phyloP scores from a whole-genome alignment of 2,888 invertebrate genomes.

The Eupithecia insigniata region DNA sequence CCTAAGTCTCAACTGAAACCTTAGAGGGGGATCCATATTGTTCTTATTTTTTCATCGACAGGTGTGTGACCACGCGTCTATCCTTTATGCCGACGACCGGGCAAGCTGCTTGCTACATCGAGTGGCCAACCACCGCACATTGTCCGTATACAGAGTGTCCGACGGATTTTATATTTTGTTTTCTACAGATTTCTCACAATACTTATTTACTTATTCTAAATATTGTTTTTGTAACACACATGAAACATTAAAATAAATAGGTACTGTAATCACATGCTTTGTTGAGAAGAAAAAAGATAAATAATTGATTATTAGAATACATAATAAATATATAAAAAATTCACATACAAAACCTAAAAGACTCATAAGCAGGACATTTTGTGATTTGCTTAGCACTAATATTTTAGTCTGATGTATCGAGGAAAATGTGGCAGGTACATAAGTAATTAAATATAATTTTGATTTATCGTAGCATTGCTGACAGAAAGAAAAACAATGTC shows the following conservation, averaged over 20 bases:
- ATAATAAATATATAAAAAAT: background rate
- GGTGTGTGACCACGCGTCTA: slow-evolving; percentile 68
- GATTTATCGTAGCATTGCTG: background rate
- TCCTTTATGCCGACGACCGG: slow-evolving; percentile 66
- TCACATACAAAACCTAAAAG: background rate
- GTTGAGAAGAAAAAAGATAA: background rate
- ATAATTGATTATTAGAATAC: background rate
- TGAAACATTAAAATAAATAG: too few species aligned
- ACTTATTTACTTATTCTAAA: too few species aligned
- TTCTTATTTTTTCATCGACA: slow-evolving; percentile 47
- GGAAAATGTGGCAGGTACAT: background rate
- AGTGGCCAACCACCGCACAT: slow-evolving; percentile 64
- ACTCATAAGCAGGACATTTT: background rate
- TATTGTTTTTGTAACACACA: too few species aligned
- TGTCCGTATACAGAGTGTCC: slow-evolving; percentile 58
- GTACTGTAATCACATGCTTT: too few species aligned
- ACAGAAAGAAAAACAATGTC: background rate
- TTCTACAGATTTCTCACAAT: background rate
- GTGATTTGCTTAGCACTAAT: background rate
- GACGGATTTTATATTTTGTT: background rate
- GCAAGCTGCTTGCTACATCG: slow-evolving; percentile 68
- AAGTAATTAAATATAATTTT: background rate
- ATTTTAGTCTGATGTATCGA: background rate
- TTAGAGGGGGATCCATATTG: slow-evolving; percentile 20
- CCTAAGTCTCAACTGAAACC: background rate